Base-by-base conservation (phyloP, 2,113 vertebrate species). In the Protobothrops mucrosquamatus region DNA sequence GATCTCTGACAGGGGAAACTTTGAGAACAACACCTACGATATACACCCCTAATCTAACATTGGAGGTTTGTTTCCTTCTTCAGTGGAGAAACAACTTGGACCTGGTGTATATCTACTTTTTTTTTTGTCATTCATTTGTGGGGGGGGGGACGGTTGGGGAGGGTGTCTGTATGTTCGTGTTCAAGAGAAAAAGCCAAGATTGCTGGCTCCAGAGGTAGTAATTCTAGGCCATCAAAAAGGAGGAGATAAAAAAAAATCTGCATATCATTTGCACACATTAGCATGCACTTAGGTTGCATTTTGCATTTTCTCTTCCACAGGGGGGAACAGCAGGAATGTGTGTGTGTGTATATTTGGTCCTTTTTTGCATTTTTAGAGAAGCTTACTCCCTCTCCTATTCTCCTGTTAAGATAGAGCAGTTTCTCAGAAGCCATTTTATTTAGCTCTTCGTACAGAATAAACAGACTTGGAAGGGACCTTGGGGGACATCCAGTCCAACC, bases 251-350 rank as follows among this genome's bases (percentile, higher is more conserved):
- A 57, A 52, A 91, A 74, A 96, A 96, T 88, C 96, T 96, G 95
- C 96, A 96, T 97, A n/a, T 92, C 1, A 96, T 97, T 97, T 97
- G 91, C 96, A 96, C 96, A 93, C 2, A 95, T 96, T 96, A 96
- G 93, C 95, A 96, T 96, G 92, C 88, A 93, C 6, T 96, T 92
- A 88, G 95, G 24, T 46, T 95, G 92, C 92, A 91, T 64, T 97
- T 96, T 93, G 1, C 1, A 96, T 95, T 97, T 95, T 93, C 92
- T 96, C 93, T 95, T 95, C 96, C 69, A 85, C 92, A 90, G 89
- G 92, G 92, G 81, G 93, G 93, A 94, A 93, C 94, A 88, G 90
- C 8, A 57, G 95, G 95, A 94, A 55, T 89, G 48, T 51, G 48
- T 48, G 48, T 48, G 48, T 48, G 48, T 48, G 48, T 48, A 6